Evolutionary conservation across 2,113 vertebrate genomes (phyloP), one percentile per base, ranked within the genome.

Genomic region (Aramus guarauna): DNA sequence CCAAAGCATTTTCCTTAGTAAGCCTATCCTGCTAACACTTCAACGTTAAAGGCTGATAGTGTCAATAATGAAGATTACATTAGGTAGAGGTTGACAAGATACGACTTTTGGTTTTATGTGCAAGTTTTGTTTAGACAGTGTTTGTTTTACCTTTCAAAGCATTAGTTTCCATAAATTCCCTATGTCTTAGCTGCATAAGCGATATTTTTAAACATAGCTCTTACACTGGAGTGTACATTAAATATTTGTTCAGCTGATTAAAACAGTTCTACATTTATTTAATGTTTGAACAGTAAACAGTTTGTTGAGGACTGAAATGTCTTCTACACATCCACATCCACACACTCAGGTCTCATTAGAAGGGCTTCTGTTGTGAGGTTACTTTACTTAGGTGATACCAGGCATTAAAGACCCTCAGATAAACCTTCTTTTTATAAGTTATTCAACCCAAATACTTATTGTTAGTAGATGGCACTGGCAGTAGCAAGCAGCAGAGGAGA

Each of bases 211-310:
- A 98, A 97, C 95, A 88, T 48, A 80, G 84, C 91, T 97, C 85
- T 96, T 98, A 96, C 74, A 94, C 36, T 50, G 36, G 94, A 97
- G 93, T 98, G 96, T 97, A 98, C 92, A 82, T 97, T 97, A 98
- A 98, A 98, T 98, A 98, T 98, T 98, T 98, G 97, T 96, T 98
- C 95, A 97, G 96, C 96, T 98, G 97, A 98, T 98, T 98, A 98
- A 97, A 98, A 98, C 97, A 98, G 97, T 97, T 98, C 95, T 97
- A 97, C 96, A 97, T 98, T 98, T 98, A 97, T 97, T 98, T 98
- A 97, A 98, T 98, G 92, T 98, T 98, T 98, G 97, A 98, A 98
- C 68, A 97, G 97, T 98, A 98, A 98, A 98, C 97, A 98, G 92
- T 97, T 98, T 98, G 97, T 97, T 97, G 94, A 98, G 97, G 96